Evolutionary conservation across 92 coral and sea anemone species (phyloP).

Genomic region (Actinernus sp.): DNA sequence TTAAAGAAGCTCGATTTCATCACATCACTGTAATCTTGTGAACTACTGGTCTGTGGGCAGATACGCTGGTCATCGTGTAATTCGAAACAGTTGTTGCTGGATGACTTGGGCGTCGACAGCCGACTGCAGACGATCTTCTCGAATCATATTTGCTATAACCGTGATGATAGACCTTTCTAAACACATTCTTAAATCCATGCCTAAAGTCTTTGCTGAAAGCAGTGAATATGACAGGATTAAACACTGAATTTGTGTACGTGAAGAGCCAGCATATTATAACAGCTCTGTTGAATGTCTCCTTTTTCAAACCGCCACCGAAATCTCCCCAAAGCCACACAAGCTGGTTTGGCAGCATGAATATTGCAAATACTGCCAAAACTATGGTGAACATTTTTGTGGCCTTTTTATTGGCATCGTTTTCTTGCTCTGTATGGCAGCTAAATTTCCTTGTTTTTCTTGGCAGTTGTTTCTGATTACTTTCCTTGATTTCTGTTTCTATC

Average conservation of each 20-base stretch:
- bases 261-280: slow-evolving; percentile 86
- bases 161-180: neutral
- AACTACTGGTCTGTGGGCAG: neutral
- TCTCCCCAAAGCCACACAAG: slow-evolving; percentile 86
- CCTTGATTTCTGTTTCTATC: neutral
- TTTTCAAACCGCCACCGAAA: slow-evolving; percentile 61
- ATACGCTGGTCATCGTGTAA: neutral
- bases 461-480: neutral
- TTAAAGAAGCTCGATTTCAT: too few species aligned
- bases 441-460: neutral
- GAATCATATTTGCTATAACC: neutral
- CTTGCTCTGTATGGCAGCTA: slow-evolving; percentile 3
- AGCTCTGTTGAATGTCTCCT: slow-evolving; percentile 40
- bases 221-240: slow-evolving; percentile 78
- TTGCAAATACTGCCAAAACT: slow-evolving; percentile 73
- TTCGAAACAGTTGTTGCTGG: neutral
- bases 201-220: slow-evolving; percentile 70
- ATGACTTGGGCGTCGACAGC: neutral
- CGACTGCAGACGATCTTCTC: neutral
- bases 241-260: slow-evolving; percentile 82
- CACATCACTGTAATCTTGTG: too few species aligned
- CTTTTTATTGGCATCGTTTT: slow-evolving; percentile 53
- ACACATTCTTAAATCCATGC: slow-evolving; percentile 50
- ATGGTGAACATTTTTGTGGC: slow-evolving; percentile 81
- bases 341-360: slow-evolving; percentile 89